Percentiles rank a stretch among this genome's conserved stretches.
These are phyloP conservation scores for Brachionus angularis DNA, from an alignment of 1,140 invertebrate genomes.

Conservation along the genomic window DNA sequence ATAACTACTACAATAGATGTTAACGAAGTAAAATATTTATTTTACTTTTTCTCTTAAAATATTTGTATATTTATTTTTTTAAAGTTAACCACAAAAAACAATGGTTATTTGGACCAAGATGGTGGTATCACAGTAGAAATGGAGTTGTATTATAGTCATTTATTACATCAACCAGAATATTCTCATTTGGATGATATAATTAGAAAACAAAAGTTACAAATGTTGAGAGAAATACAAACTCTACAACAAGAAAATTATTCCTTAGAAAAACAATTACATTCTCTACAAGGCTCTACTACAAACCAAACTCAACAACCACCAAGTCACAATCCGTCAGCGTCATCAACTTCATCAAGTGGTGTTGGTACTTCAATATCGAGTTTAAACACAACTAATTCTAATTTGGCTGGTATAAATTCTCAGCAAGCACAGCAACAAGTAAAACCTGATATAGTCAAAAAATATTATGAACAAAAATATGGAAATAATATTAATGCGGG, in stretches of 20 bases:
- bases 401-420: neutral
- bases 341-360: neutral
- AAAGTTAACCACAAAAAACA: constrained; percentile 66
- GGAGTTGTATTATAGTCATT: constrained; percentile 78
- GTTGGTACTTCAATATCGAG: constrained; percentile 31
- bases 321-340: constrained; percentile 28
- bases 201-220: constrained; percentile 77
- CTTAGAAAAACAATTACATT: constrained; percentile 77
- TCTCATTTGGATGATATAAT: constrained; percentile 80
- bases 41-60: constrained; percentile 24
- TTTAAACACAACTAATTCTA: constrained; percentile 3
- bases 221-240: constrained; percentile 77
- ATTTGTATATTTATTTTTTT: constrained; percentile 45
- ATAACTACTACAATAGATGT: constrained; percentile 65
- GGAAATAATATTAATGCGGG: constrained; percentile 1
- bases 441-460: constrained; percentile 36
- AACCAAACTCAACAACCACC: constrained; percentile 27
- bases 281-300: constrained; percentile 71
- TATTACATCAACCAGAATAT: constrained; percentile 78
- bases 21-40: constrained; percentile 17
- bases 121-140: constrained; percentile 74
- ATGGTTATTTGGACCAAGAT: constrained; percentile 68
- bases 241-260: constrained; percentile 79
- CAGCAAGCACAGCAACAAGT: no score
- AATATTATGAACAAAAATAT: constrained; percentile 43